Evolutionary conservation across 37 sponge, comb jelly and placozoan genomes (phyloP), one percentile per base, ranked within the genome.

Genomic region (Corticium candelabrum): DNA sequence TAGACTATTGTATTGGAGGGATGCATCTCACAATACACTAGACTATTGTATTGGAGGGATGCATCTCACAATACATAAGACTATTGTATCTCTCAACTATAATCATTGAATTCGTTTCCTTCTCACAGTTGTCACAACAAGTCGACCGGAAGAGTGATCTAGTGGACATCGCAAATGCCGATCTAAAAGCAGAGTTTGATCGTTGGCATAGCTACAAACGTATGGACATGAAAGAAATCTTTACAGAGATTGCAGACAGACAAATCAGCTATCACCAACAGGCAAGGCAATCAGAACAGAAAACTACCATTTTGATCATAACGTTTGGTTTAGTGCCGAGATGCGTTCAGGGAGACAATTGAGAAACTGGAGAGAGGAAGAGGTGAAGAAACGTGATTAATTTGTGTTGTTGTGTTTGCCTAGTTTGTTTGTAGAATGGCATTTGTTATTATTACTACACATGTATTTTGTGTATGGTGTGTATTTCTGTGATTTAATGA

Each of bases 101-200:
- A n/a, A n/a, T n/a, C n/a, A n/a, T n/a, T n/a, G n/a, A n/a, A n/a
- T n/a, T n/a, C n/a, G n/a, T n/a, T n/a, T n/a, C n/a, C n/a, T 36
- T 79, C 3, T 5, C 67, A 1, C 41, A 90, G 91, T 31, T 81
- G 2, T 67, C 76, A 38, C 50, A 77, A 1, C 67, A 30, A 3
- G 85, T 85, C 29, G 91, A 91, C 43, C 67, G 29, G 35, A 77
- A 85, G n/a, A 80, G 79, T 34, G 88, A 91, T 40, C 43, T 81
- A 15, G 83, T 91, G 69, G 80, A 87, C 41, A 35, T 40, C 31
- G 85, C 88, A 74, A 91, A 87, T 31, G 83, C 79, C 76, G 74
- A 79, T 74, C 67, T 91, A 36, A 75, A 85, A 35, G 88, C 88
- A 57, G 91, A 91, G 75, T 43, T 87, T 2, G 91, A 91, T 39